Percentiles rank a stretch among this genome's conserved stretches.
phyloP scores from a whole-genome alignment of 2,113 vertebrate species.

The Egretta garzetta region DNA sequence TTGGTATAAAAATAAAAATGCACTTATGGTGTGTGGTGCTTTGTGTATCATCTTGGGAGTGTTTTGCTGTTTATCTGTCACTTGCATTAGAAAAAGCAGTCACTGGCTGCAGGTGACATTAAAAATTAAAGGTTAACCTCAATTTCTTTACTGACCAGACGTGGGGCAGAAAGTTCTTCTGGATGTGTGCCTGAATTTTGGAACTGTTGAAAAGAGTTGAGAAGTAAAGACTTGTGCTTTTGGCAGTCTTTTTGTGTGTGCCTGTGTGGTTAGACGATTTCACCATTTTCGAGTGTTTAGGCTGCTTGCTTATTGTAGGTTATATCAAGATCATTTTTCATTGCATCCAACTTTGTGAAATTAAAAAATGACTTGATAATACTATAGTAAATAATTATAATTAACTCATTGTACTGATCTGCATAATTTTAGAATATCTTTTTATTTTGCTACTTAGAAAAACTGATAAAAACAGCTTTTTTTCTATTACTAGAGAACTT shows the following conservation, averaged over 20 bases:
- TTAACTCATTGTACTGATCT: neutral
- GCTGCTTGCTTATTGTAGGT: neutral
- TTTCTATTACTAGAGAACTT: neutral
- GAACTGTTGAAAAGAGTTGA: slow-evolving; percentile 54
- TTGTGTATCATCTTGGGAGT: slow-evolving; percentile 80
- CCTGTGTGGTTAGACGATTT: neutral
- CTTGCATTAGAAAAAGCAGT: slow-evolving; percentile 82
- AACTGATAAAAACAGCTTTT: neutral
- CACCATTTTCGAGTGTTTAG: neutral
- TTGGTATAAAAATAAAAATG: slow-evolving; percentile 86
- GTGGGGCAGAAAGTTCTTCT: slow-evolving; percentile 71
- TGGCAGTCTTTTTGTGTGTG: neutral
- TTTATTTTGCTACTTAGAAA: neutral
- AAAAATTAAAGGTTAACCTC: slow-evolving; percentile 87
- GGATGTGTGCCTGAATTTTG: slow-evolving; percentile 65
- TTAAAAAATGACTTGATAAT: neutral
- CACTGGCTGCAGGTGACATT: slow-evolving; percentile 84
- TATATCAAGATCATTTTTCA: neutral
- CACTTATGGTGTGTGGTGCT: slow-evolving; percentile 80
- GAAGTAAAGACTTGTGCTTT: slow-evolving; percentile 6
- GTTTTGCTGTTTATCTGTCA: slow-evolving; percentile 83
- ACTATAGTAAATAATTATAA: neutral
- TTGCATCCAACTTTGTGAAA: neutral
- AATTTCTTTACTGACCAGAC: slow-evolving; percentile 84
- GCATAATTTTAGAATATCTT: neutral